Base-by-base conservation (phyloP, 2,113 vertebrate genomes). In the Hippocampus comes region DNA sequence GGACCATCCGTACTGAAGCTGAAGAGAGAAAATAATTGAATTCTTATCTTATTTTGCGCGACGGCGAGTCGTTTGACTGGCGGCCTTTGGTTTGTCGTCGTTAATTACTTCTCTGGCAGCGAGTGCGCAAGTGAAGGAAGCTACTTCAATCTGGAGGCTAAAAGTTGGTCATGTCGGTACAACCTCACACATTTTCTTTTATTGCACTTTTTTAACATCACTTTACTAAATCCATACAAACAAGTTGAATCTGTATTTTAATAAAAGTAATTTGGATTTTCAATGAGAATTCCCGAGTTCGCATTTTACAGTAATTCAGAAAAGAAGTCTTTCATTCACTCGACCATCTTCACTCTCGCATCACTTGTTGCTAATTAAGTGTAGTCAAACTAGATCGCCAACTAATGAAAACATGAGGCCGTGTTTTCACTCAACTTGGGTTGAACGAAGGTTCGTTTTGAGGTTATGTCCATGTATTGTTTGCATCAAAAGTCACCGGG, bases 41-140 rank as follows among this genome's bases (percentile, higher is more conserved):
- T 88, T 90, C 82, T 87, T 90, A 89, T 90, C 88, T 83, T 63
- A 64, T 85, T 89, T 85, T 87, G 75, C 79, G 80, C 77, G 70
- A 80, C 87, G 88, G 88, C 89, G 84, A 89, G 84, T 87, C 80
- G 82, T 82, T 21, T 74, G 73, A 83, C 87, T 84, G 60, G 60
- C 60, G 30, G 60, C 23, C 30, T 63, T 38, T 17, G 49, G 48
- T 38, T 63, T 18, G 25, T 63, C 15, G 5, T 11, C 6, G 60
- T 38, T 63, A 63, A 63, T 63, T 63, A 63, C 60, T 63, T 34
- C 27, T 38, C 25, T 18, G 60, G 27, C 34, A 10, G 30, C 59
- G 17, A 61, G 25, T 6, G 27, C 27, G 30, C 59, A 7, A 61
- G 25, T 6, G 57, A 14, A 18, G 67, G 67, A 71, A 63, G 76